phyloP scores from a whole-genome alignment of 2,888 invertebrate genomes.

The Acanthosepion esculentum region DNA sequence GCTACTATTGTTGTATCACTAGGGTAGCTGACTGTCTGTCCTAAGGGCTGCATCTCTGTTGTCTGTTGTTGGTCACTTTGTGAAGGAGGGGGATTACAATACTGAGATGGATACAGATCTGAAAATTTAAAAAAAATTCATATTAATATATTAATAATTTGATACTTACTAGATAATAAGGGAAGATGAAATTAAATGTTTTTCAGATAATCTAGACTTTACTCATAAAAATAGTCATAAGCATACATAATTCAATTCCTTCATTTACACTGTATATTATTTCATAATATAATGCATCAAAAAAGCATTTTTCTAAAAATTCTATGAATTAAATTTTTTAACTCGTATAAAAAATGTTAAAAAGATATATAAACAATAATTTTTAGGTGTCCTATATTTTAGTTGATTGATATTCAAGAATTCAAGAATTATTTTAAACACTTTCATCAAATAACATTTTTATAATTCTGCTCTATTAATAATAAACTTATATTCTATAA shows the following conservation, averaged over 20 bases:
- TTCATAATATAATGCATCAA: neutral
- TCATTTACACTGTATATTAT: neutral
- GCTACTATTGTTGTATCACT: constrained; percentile 13
- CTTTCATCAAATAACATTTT: neutral
- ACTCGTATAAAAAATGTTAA: neutral
- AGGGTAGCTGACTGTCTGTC: neutral
- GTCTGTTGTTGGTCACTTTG: neutral
- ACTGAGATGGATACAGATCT: neutral
- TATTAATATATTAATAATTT: neutral
- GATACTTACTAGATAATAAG: neutral
- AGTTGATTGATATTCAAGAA: neutral
- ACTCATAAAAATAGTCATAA: neutral
- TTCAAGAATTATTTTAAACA: neutral
- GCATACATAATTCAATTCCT: neutral
- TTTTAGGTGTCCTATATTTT: neutral
- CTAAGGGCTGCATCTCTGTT: neutral
- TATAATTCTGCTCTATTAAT: too few species aligned
- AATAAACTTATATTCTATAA: neutral
- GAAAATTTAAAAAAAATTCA: neutral
- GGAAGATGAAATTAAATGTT: neutral
- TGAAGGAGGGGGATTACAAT: neutral
- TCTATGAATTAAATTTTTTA: neutral
- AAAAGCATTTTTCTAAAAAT: neutral
- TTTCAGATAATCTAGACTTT: neutral
- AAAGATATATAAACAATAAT: neutral